phyloP scores from a whole-genome alignment of 2,797 vertebrate species.

The Cossypha polioptera region DNA sequence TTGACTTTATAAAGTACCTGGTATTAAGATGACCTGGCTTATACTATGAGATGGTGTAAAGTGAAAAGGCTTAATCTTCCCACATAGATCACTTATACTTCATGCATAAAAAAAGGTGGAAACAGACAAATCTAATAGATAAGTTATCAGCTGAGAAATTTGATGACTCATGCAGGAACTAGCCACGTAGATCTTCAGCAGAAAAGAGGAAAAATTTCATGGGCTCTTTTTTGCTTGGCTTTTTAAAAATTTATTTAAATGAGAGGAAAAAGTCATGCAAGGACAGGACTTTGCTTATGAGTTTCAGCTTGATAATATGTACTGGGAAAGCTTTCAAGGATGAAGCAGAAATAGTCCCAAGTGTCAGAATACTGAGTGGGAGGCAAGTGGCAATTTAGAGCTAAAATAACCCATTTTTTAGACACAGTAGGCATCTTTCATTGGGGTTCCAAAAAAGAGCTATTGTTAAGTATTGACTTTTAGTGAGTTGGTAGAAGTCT shows the following conservation, averaged over 20 bases:
- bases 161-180: not conserved
- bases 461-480: slow-evolving; percentile 17
- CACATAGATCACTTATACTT: not conserved
- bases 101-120: not conserved
- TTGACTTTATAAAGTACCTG: not conserved
- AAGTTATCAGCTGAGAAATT: not conserved
- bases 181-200: not conserved
- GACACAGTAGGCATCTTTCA: slow-evolving; percentile 16
- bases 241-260: not conserved
- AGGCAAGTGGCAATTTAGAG: slow-evolving; percentile 58
- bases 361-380: slow-evolving; percentile 64
- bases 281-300: slow-evolving; percentile 31
- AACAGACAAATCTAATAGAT: not conserved
- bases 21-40: not conserved
- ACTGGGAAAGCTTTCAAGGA: slow-evolving; percentile 42
- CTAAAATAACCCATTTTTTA: slow-evolving; percentile 56
- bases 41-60: not conserved
- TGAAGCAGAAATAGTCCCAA: slow-evolving; percentile 63
- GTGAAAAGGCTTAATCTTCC: not conserved
- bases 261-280: not conserved
- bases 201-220: not conserved
- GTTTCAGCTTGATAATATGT: slow-evolving; percentile 14
- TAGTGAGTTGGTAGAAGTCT: not conserved
- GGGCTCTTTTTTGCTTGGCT: not conserved
- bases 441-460: not conserved